Evolutionary conservation across 2,888 invertebrate species (phyloP), one percentile per base, ranked within the genome.

Genomic region (Griposia aprilina): DNA sequence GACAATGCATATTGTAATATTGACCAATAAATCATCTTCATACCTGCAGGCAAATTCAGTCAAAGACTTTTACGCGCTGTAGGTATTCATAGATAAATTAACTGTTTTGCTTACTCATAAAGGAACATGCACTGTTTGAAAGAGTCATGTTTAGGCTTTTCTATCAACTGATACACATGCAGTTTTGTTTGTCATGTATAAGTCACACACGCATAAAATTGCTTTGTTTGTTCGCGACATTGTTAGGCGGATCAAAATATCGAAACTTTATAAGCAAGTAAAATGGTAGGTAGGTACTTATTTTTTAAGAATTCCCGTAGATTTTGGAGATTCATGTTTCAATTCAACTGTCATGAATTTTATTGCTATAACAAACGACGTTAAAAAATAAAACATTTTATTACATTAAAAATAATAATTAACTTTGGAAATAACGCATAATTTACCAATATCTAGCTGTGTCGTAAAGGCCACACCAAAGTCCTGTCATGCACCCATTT

Each of bases 111-210:
- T 83, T 73, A 76, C 48, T 60, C 62, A 30, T 87, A 84, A 74
- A 84, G 87, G 86, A 87, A 86, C 79, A 82, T 76, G 86, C 78
- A 65, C 86, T 85, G 72, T 81, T 52, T 74, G 59, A 62, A 68
- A 79, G 60, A 66, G 45, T 74, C 63, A 50, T 60, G 57, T 30
- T 62, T 30, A 55, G 45, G 73, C 45, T 74, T 84, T 70, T 52
- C 30, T 78, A 73, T n/a, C n/a, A 72, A 72, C 36, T 52, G 57
- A 62, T 23, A 74, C 20, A 62, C 11, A 26, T 60, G 20, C 10
- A 55, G 65, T 63, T 68, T 62, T 41, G 17, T 71, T 74, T 72
- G 52, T 63, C 45, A 50, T 80, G 20, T 8, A 6, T 23, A 59
- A 55, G 48, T 78, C 63, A 78, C 74, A 76, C 70, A 50, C 66